Evolutionary conservation across 2,888 invertebrate genomes (phyloP).

Genomic region (Drosophila anceps): DNA sequence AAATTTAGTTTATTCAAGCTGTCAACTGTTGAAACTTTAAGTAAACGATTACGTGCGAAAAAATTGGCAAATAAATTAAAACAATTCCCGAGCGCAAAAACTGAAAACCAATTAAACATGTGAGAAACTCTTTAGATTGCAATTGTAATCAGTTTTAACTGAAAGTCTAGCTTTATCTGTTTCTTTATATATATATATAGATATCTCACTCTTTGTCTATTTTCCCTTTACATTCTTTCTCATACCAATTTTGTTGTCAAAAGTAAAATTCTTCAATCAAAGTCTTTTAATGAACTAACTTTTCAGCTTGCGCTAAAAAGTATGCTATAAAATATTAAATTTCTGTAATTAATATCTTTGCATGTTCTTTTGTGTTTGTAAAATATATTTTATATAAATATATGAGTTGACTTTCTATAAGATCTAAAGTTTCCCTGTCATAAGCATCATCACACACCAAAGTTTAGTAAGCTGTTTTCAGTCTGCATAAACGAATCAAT

Average conservation of each 20-base stretch:
- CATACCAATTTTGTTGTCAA: not conserved
- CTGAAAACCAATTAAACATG: not conserved
- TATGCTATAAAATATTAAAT: conserved; percentile 9
- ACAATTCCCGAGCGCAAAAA: too few relatives aligned
- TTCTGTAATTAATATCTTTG: not conserved
- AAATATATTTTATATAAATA: not conserved
- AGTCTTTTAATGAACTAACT: conserved; percentile 5
- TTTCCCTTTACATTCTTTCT: not conserved
- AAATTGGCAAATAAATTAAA: not conserved
- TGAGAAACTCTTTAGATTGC: not conserved
- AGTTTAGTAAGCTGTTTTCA: not conserved
- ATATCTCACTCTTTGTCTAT: not conserved
- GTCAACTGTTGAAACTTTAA: conserved; percentile 1
- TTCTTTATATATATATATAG: not conserved
- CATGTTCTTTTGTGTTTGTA: too few relatives aligned
- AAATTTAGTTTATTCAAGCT: conserved; percentile 18
- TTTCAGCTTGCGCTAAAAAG: not conserved
- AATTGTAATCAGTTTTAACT: not conserved
- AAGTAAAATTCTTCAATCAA: not conserved
- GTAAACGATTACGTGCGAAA: not conserved
- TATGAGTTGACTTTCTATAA: not conserved
- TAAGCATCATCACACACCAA: not conserved
- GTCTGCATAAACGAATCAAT: not conserved
- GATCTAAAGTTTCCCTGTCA: not conserved
- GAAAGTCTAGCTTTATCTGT: not conserved